Evolutionary conservation across 2,797 vertebrate genomes (phyloP), one percentile per base, ranked within the genome.

Genomic region (Nyctibius grandis): DNA sequence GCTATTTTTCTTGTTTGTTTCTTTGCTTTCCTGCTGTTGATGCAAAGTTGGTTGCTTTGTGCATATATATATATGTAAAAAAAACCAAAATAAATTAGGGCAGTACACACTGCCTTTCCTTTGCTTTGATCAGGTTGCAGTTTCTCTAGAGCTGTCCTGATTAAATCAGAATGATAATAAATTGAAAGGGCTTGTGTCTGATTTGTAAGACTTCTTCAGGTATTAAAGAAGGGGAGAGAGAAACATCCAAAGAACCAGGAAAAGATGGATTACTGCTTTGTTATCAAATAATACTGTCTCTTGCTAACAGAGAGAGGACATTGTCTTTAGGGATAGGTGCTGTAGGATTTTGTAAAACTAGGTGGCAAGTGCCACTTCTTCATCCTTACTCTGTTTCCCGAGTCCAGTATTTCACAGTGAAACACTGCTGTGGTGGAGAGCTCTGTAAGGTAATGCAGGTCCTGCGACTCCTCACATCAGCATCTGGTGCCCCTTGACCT

Each of bases 81-180:
- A 72, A 36, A 2, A 8, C 3, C 5, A 9, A 28, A 60, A 12
- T 69, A 88, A 91, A 92, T 19, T 26, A 84, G 88, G 89, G 6
- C 60, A 31, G 76, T 16, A 63, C 53, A 15, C 4, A 2, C 40
- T 85, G 93, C 56, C 56, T 80, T 40, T 2, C 26, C 42, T 82
- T 63, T 25, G 60, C 96, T 96, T 97, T 97, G 95, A 97, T 97
- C 72, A 2, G 45, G 65, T 38, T 73, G 81, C 8, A 79, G 87
- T 47, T 95, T 76, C 56, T 93, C 72, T 31, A 81, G 81, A 83
- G 90, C 65, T 88, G 94, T 50, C 94, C 94, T 60, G 88, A 92
- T 97, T 97, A 96, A 78, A 93, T 95, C 93, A 95, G 56, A 82
- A 47, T 5, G 79, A 36, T 31, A 67, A 84, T 68, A 83, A 85